Evolutionary conservation across 2,797 vertebrate genomes (phyloP), one percentile per base, ranked within the genome.

Genomic region (Anomalospiza imberbis): DNA sequence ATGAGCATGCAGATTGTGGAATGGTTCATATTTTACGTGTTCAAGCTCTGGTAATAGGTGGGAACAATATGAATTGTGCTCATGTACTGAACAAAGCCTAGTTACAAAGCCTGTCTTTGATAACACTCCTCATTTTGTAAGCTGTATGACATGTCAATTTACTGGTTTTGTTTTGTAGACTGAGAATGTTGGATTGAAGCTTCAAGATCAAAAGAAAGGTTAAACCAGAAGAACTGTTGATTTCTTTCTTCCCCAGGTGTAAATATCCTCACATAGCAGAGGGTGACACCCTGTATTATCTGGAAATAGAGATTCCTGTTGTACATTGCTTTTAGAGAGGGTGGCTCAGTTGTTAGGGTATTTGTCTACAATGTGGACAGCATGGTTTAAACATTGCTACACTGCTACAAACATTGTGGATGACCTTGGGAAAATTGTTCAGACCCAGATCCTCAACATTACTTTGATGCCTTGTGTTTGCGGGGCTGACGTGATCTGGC

Each of bases 81-180:
- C 86, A 26, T 91, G 95, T 97, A 93, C 94, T 0, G 4, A 97
- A 74, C 1, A 10, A 84, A 94, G 95, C 89, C 85, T 94, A 11
- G 94, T 65, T 91, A 40, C 92, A 54, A 36, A 84, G 88, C 85
- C 86, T 91, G 81, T 80, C 87, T 93, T 95, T 95, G 95, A 97
- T 97, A 97, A 97, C 94, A 95, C 82, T 93, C 60, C 94, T 97
- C 96, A 97, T 97, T 97, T 97, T 97, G 79, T 96, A 97, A 93
- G 91, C 96, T 94, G 18, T 75, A 55, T 97, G 97, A 97, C 96
- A 97, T 94, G 96, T 96, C 96, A 97, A 97, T 97, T 97, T 97
- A 83, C 94, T 88, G 81, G 88, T 92, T 93, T 88, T 93, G 91
- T 96, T 96, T 91, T 88, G 89, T 90, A 94, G 91, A 42, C 91